Base-by-base conservation (phyloP, 2,797 vertebrate genomes). In the Sebastiscus albofasciatus region DNA sequence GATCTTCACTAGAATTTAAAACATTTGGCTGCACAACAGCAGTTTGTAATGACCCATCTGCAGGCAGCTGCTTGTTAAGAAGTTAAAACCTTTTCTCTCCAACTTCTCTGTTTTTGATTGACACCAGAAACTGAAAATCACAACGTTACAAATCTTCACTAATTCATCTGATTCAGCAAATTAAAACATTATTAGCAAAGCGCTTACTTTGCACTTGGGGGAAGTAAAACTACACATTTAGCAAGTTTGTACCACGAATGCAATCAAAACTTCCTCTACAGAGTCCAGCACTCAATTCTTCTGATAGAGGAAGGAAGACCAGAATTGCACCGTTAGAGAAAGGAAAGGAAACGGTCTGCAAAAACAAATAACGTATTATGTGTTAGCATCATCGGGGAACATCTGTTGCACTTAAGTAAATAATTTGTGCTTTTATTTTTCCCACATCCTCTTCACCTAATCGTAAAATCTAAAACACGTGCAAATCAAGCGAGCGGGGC, bases 161-260 rank as follows among this genome's bases (percentile, higher is more conserved):
- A 26, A 67, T 66, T 76, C 7, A 31, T 64, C 83, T 33, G 75
- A 75, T 67, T 69, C 78, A 77, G 81, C 84, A 79, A 27, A 70
- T 64, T 4, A 36, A 62, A 65, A 39, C 2, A 2, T 34, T 64
- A 16, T 55, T 46, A 60, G 65, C 60, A 46, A 39, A 72, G 16
- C 4, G 5, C 2, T 39, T 71, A 3, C 4, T 34, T 75, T 55
- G 39, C 0, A 27, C 56, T 73, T 79, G 22, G 49, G 83, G 83
- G 89, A 93, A 88, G 81, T 87, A 61, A 84, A 90, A 92, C 42
- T 66, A 18, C 9, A 27, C n/a, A 75, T 67, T 61, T 46, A 49
- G 86, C 81, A 89, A 67, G 29, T 77, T 81, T 79, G 33, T 27
- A 27, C 12, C 3, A 55, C 6, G 12, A 42, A n/a, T 31, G 49